These are phyloP conservation scores for Myopa testacea DNA, from an alignment of 2,888 invertebrate genomes.

Conservation along the genomic window DNA sequence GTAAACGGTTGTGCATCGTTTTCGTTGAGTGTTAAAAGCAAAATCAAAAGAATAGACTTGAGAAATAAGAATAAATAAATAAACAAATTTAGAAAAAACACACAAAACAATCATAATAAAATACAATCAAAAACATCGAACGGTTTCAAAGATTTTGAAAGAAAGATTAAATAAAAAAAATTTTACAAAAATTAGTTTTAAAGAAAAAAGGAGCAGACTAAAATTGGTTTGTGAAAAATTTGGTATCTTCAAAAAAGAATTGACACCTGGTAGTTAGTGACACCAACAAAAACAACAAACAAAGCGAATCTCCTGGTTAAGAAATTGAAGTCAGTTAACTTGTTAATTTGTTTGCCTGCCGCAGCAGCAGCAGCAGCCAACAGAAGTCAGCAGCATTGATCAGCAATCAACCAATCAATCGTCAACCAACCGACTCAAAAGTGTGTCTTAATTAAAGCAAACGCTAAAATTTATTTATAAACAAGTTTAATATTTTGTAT, in stretches of 20 bases:
- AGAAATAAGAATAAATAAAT: slow-evolving; percentile 42
- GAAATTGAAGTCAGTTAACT: too few relatives aligned
- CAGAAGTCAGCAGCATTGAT: neutral
- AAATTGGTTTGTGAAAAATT: neutral
- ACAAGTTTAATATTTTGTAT: neutral
- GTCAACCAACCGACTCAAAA: neutral
- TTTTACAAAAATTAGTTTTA: neutral
- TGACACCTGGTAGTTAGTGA: neutral
- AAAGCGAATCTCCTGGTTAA: too few relatives aligned
- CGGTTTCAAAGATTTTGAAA: slow-evolving; percentile 20
- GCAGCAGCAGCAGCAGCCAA: neutral
- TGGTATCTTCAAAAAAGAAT: neutral
- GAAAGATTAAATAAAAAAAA: neutral
- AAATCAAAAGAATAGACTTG: slow-evolving; percentile 38
- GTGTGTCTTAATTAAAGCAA: neutral
- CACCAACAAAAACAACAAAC: too few relatives aligned
- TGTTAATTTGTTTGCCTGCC: neutral
- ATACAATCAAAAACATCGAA: slow-evolving; percentile 22
- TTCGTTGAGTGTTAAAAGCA: slow-evolving; percentile 13
- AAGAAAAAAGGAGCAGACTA: neutral
- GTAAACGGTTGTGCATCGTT: slow-evolving; percentile 56
- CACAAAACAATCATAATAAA: slow-evolving; percentile 15
- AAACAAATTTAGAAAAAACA: slow-evolving; percentile 36
- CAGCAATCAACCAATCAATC: neutral
- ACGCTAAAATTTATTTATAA: neutral